These are phyloP conservation scores for Lithophane leautieri DNA, from an alignment of 2,888 invertebrate species.

Conservation along the genomic window DNA sequence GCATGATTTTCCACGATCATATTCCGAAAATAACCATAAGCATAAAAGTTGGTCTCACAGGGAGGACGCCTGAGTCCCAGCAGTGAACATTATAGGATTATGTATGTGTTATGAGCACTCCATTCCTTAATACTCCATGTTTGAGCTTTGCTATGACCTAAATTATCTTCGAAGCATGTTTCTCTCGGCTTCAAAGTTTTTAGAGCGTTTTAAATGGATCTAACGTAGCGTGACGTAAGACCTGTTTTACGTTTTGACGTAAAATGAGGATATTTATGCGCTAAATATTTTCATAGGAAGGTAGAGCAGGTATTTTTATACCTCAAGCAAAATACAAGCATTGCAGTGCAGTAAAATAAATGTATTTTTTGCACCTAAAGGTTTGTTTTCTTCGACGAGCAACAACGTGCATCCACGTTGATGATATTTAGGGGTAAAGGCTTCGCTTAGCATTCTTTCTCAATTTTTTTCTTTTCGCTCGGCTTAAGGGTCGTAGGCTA, in stretches of 20 bases:
- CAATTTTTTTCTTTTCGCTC: no score
- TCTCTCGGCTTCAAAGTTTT: constrained; percentile 48
- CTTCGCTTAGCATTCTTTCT: no score
- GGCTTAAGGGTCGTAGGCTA: no score
- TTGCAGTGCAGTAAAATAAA: no score
- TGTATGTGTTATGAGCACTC: neutral
- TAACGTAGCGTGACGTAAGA: constrained; percentile 51
- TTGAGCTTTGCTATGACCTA: constrained; percentile 43
- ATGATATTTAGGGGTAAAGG: no score
- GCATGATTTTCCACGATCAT: neutral
- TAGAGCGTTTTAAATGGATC: constrained; percentile 59
- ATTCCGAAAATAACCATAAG: neutral
- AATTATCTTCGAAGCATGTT: constrained; percentile 55
- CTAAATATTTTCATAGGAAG: constrained; percentile 7
- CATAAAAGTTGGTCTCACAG: neutral
- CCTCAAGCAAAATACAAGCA: neutral
- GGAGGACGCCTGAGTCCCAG: neutral
- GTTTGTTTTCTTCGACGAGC: no score
- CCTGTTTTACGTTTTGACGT: constrained; percentile 41
- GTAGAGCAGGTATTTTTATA: neutral
- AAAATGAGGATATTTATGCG: constrained; percentile 36
- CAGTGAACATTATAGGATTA: neutral
- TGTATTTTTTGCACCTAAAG: no score
- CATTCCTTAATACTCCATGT: constrained; percentile 33
- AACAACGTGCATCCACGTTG: no score